These are phyloP conservation scores for Sparus aurata DNA, from an alignment of 2,797 vertebrate species.

Conservation along the genomic window DNA sequence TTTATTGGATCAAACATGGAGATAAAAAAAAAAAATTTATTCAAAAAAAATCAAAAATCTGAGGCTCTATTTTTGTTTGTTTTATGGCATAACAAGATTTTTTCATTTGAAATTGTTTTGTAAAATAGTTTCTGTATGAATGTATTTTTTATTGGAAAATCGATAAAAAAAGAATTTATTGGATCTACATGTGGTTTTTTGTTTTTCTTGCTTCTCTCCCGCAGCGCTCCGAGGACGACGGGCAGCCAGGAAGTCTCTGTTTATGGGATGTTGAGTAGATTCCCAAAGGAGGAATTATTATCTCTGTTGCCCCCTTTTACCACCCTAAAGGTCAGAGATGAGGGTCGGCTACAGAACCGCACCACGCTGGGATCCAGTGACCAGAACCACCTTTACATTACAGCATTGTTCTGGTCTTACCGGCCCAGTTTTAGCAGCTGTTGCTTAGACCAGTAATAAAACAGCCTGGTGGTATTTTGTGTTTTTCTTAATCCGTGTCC, in stretches of 20 bases:
- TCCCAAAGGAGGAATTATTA: constrained; percentile 30
- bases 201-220: constrained; percentile 29
- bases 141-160: constrained; percentile 99
- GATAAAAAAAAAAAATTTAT: constrained; percentile 46
- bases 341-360: constrained; percentile 11
- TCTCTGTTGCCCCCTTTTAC: background rate
- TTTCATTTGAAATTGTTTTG: constrained; percentile 98
- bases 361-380: background rate
- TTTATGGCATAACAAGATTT: constrained; percentile 93
- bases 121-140: constrained; percentile 99
- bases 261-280: constrained; percentile 20
- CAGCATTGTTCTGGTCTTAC: background rate
- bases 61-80: constrained; percentile 83
- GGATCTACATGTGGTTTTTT: constrained; percentile 69
- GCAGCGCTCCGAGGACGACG: background rate
- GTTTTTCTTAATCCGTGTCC: background rate
- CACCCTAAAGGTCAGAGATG: constrained; percentile 35
- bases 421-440: background rate
- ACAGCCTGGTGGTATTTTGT: background rate
- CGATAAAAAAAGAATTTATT: constrained; percentile 82
- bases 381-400: background rate
- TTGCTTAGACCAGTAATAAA: background rate
- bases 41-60: constrained; percentile 75
- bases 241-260: constrained; percentile 39
- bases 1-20: constrained; percentile 91